Percentiles rank a stretch among this genome's conserved stretches.
phyloP scores from a whole-genome alignment of 2,797 vertebrate species.

The Neomorphus geoffroyi region DNA sequence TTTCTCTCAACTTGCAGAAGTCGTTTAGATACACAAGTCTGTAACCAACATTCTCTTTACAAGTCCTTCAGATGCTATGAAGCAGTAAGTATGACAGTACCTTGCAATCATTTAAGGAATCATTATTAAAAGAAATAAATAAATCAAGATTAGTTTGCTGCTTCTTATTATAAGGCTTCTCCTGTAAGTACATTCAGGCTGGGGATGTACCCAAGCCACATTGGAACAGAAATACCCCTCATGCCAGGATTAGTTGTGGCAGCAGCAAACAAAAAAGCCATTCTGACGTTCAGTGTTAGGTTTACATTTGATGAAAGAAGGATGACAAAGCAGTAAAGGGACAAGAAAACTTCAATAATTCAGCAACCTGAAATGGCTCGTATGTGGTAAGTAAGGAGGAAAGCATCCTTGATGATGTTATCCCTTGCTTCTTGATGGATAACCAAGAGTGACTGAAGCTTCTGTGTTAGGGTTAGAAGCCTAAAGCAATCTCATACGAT shows the following conservation, averaged over 20 bases:
- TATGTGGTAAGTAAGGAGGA: background rate
- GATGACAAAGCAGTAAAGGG: background rate
- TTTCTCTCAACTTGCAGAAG: background rate
- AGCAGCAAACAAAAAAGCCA: background rate
- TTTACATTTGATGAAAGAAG: background rate
- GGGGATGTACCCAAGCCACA: background rate
- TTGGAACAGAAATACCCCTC: background rate
- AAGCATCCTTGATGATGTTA: background rate
- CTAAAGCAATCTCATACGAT: background rate
- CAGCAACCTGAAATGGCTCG: background rate
- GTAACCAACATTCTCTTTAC: background rate
- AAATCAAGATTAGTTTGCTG: background rate
- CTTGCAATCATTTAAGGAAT: background rate
- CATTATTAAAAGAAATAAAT: background rate
- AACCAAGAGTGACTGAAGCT: background rate
- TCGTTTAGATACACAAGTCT: background rate
- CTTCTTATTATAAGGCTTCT: background rate
- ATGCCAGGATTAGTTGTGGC: background rate
- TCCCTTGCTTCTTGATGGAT: background rate
- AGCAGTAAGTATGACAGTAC: background rate
- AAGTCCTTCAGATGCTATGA: background rate
- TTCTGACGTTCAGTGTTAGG: background rate
- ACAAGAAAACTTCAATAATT: background rate
- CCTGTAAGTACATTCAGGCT: background rate
- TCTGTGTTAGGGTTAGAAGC: background rate